Conservation (phyloP, 2,113 vertebrate species). For the Sitta europaea region DNA sequence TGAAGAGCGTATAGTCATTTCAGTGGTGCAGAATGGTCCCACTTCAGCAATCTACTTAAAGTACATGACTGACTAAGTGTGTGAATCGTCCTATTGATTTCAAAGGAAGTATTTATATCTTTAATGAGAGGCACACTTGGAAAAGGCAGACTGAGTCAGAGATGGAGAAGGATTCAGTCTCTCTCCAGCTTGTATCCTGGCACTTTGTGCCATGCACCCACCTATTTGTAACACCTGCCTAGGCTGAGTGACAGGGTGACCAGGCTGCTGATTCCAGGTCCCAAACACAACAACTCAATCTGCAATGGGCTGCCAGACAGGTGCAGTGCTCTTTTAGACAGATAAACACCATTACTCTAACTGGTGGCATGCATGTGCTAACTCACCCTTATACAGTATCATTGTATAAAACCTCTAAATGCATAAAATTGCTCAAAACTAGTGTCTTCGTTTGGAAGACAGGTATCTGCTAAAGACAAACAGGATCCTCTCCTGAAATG, state of each 20-base stretch:
- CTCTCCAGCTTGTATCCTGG: background rate
- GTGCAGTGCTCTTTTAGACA: background rate
- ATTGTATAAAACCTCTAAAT: background rate
- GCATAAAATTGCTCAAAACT: background rate
- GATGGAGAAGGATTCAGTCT: background rate
- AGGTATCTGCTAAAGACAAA: too few species aligned
- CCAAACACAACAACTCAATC: background rate
- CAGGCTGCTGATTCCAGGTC: background rate
- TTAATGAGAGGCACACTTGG: background rate
- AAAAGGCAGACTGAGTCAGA: background rate
- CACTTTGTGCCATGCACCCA: rapidly evolving
- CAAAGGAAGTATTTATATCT: background rate
- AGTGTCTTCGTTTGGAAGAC: too few species aligned
- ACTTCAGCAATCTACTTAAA: slow-evolving; percentile 16
- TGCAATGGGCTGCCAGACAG: background rate
- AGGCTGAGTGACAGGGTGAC: background rate
- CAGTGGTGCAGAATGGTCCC: background rate
- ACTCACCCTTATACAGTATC: rapidly evolving
- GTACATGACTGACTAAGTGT: background rate
- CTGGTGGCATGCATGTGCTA: background rate
- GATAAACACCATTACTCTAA: background rate
- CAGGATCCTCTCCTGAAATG: too few species aligned
- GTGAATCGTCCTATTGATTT: background rate
- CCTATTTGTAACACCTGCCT: background rate
- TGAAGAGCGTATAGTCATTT: background rate